Evolutionary conservation across 2,113 vertebrate genomes (phyloP).

Genomic region (Rousettus leschenaultii): DNA sequence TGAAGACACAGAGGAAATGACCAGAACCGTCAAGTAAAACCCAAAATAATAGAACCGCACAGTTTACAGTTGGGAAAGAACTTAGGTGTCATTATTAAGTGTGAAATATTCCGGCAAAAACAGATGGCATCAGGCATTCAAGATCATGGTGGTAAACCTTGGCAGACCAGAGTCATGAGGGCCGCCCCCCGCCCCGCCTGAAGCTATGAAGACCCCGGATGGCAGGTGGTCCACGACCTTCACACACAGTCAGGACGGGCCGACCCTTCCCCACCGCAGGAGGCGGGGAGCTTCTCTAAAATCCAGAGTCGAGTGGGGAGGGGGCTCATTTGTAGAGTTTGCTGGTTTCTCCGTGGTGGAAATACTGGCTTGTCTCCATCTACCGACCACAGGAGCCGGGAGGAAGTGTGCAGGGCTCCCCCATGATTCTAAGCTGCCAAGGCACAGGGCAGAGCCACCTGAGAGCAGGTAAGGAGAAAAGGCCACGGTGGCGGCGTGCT

Average conservation of each 20-base stretch:
- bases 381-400: neutral
- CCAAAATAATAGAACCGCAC: neutral
- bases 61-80: neutral
- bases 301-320: neutral
- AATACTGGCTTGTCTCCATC: neutral
- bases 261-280: neutral
- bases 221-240: neutral
- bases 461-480: neutral
- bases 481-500: neutral
- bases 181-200: neutral
- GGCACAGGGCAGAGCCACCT: neutral
- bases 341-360: neutral
- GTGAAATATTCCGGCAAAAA: neutral
- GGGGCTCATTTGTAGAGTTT: neutral
- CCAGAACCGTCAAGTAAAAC: neutral
- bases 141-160: too few relatives aligned
- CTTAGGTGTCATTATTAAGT: neutral
- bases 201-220: neutral
- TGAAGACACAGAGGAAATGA: neutral
- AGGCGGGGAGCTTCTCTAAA: neutral
- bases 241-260: neutral
- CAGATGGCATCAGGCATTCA: neutral
- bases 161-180: neutral
- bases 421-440: accelerated
- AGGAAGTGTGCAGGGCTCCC: accelerated